Conservation (phyloP, 2,888 invertebrate genomes). For the Mycalesis mineus region DNA sequence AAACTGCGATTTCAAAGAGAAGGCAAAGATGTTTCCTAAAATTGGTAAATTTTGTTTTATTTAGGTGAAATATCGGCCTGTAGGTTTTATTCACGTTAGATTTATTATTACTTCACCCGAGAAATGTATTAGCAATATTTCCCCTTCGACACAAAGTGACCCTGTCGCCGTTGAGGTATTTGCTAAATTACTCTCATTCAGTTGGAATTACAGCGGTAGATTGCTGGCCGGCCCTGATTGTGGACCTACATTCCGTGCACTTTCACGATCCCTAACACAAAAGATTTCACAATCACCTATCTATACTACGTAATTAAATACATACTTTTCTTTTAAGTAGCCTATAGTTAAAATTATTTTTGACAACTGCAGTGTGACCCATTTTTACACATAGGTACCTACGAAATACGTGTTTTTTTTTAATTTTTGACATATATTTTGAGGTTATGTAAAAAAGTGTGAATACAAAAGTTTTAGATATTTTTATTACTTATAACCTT, state of each 20-base stretch:
- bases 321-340: neutral
- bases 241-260: constrained; percentile 4
- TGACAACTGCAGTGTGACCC: no score
- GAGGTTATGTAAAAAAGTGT: no score
- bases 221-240: constrained; percentile 12
- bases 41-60: neutral
- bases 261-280: neutral
- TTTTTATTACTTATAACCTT: no score
- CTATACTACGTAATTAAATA: neutral
- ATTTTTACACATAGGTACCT: no score
- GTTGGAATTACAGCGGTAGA: constrained; percentile 16
- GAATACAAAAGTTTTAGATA: no score
- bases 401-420: no score
- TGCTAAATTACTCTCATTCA: constrained; percentile 18
- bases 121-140: constrained; percentile 6
- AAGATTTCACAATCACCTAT: no score
- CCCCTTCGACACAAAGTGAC: constrained; percentile 4
- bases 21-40: neutral
- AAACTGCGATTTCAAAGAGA: neutral
- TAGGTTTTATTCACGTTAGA: neutral
- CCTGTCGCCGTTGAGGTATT: constrained; percentile 14
- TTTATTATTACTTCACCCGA: neutral
- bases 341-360: no score
- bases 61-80: neutral
- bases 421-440: no score